These are phyloP conservation scores for Dissostichus mawsoni DNA, from an alignment of 2,113 vertebrate genomes.

Conservation along the genomic window DNA sequence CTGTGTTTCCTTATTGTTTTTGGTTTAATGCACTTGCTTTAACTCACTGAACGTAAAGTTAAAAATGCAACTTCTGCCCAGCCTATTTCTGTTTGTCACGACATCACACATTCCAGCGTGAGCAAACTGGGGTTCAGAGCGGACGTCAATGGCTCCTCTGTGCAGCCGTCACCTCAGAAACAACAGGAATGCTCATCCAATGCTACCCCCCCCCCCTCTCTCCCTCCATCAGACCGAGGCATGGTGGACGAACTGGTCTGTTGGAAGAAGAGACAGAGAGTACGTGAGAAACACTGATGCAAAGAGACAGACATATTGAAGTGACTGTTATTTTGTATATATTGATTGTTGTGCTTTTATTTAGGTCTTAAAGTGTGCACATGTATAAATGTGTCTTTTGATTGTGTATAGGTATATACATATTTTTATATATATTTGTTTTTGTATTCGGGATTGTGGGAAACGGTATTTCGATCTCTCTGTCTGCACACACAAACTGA, in stretches of 20 bases:
- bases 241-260: slow-evolving; percentile 36
- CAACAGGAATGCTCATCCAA: slow-evolving; percentile 73
- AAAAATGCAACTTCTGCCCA: not conserved
- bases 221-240: slow-evolving; percentile 16
- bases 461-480: too few relatives aligned
- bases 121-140: slow-evolving; percentile 60
- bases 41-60: too few relatives aligned
- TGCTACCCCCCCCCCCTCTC: slow-evolving; percentile 13
- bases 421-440: too few relatives aligned
- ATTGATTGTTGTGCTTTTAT: too few relatives aligned
- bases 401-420: too few relatives aligned
- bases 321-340: too few relatives aligned
- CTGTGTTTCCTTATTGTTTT: too few relatives aligned
- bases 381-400: too few relatives aligned
- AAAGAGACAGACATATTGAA: not conserved
- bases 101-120: slow-evolving; percentile 70
- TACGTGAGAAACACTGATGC: slow-evolving; percentile 11
- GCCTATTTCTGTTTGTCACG: slow-evolving; percentile 47
- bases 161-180: slow-evolving; percentile 79
- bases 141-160: slow-evolving; percentile 75
- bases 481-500: too few relatives aligned
- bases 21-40: too few relatives aligned
- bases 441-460: too few relatives aligned
- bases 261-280: slow-evolving; percentile 9
- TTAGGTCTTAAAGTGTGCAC: too few relatives aligned